A percentile compares a stretch with the other conserved stretches of the same genome.
These are phyloP conservation scores for Balaenoptera acutorostrata DNA, from an alignment of 2,113 vertebrate species.

Conservation along the genomic window DNA sequence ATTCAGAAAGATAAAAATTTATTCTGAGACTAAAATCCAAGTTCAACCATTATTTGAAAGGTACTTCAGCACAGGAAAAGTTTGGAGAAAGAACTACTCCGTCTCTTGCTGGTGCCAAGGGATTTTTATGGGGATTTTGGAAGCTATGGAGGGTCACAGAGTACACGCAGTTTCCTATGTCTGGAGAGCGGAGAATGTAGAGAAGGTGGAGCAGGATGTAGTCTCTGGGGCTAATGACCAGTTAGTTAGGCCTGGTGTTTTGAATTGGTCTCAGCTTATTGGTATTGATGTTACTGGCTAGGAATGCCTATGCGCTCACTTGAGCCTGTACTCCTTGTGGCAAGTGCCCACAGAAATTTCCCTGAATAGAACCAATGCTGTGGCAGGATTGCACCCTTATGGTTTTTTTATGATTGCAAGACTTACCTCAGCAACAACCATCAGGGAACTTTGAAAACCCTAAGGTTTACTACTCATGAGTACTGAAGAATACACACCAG, in stretches of 20 bases:
- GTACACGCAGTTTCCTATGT: not conserved
- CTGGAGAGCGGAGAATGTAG: not conserved
- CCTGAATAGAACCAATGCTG: not conserved
- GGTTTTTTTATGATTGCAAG: not conserved
- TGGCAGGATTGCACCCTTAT: not conserved
- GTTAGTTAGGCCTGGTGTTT: not conserved
- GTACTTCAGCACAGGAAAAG: not conserved
- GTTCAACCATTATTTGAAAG: not conserved
- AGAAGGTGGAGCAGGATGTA: not conserved
- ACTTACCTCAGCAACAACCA: not conserved
- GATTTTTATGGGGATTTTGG: not conserved
- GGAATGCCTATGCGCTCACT: not conserved
- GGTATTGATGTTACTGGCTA: not conserved
- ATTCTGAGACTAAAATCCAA: not conserved
- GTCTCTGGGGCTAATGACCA: not conserved
- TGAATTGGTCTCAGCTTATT: not conserved
- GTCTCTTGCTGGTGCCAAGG: not conserved
- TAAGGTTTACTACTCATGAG: not conserved
- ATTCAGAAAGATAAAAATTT: not conserved
- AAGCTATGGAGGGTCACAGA: not conserved
- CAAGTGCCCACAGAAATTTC: not conserved
- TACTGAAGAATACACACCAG: not conserved
- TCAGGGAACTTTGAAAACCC: not conserved
- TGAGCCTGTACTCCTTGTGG: not conserved
- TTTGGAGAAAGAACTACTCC: not conserved